phyloP scores from a whole-genome alignment of 2,113 vertebrate genomes.

The Equus przewalskii region DNA sequence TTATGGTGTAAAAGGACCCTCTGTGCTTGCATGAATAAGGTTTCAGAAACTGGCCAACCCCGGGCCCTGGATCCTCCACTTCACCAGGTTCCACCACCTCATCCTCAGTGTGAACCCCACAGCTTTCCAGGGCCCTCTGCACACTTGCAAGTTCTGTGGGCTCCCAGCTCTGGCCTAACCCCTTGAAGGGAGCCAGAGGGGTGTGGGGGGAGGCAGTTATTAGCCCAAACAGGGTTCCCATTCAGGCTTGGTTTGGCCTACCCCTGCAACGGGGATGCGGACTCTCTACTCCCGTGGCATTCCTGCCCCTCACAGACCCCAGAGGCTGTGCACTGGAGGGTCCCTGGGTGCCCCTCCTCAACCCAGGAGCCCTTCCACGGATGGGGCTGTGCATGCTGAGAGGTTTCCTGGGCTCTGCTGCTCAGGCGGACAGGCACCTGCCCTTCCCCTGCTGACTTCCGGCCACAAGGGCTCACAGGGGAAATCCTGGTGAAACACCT shows the following conservation, averaged over 20 bases:
- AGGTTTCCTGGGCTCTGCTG: background rate
- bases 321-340: background rate
- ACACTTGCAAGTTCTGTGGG: fast-evolving
- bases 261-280: background rate
- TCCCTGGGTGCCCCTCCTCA: background rate
- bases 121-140: background rate
- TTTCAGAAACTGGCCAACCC: background rate
- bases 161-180: background rate
- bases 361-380: background rate
- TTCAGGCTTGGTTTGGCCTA: background rate
- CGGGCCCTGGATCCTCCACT: background rate
- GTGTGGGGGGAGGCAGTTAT: background rate
- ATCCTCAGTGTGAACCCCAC: background rate
- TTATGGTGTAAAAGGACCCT: background rate
- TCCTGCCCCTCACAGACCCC: background rate
- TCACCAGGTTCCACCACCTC: background rate
- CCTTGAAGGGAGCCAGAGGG: fast-evolving
- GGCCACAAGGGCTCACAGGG: background rate
- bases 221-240: background rate
- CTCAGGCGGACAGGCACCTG: background rate
- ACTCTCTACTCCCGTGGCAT: background rate
- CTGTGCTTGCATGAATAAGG: background rate
- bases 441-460: background rate
- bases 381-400: fast-evolving
- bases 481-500: background rate